Conservation (phyloP, 2,797 vertebrate genomes). For the Liparis tanakae region DNA sequence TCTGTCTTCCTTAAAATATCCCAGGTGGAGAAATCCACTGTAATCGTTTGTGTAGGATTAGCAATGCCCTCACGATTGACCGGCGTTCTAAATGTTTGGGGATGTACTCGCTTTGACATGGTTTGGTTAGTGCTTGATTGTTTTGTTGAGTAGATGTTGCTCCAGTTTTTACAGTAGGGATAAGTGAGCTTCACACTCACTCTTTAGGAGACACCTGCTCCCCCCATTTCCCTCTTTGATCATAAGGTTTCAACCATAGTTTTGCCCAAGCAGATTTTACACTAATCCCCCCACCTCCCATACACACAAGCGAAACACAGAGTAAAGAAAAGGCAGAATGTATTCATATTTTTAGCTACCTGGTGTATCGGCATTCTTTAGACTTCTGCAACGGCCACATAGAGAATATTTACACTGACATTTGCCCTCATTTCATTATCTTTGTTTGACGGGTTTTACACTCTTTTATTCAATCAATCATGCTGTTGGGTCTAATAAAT, state of each 20-base stretch:
- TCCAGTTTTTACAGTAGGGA: slow-evolving; percentile 53
- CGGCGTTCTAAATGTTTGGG: slow-evolving; percentile 8
- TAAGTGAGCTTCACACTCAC: slow-evolving; percentile 66
- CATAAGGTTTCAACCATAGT: slow-evolving; percentile 61
- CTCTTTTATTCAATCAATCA: slow-evolving; percentile 46
- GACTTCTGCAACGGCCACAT: slow-evolving; percentile 22
- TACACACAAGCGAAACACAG: slow-evolving; percentile 54
- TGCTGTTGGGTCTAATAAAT: slow-evolving; percentile 55
- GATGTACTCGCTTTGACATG: slow-evolving; percentile 8
- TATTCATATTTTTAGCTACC: slow-evolving; percentile 22
- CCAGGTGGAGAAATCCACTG: slow-evolving; percentile 30
- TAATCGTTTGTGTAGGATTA: slow-evolving; percentile 23
- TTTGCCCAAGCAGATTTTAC: slow-evolving; percentile 68
- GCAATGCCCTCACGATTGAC: slow-evolving; percentile 11
- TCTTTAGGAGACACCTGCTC: slow-evolving; percentile 25
- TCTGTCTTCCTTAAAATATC: slow-evolving; percentile 31
- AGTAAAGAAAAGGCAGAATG: slow-evolving; percentile 55
- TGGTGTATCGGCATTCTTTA: slow-evolving; percentile 36
- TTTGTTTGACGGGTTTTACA: slow-evolving; percentile 18
- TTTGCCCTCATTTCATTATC: slow-evolving; percentile 55
- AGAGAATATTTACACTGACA: slow-evolving; percentile 58
- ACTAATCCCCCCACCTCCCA: slow-evolving; percentile 67
- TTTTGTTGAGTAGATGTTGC: slow-evolving; percentile 59
- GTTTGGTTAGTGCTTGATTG: slow-evolving; percentile 53
- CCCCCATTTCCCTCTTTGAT: slow-evolving; percentile 56